A percentile compares a stretch with the other conserved stretches of the same genome.
phyloP scores from a whole-genome alignment of 1,140 invertebrate genomes.

The Pseudomyrmex gracilis region DNA sequence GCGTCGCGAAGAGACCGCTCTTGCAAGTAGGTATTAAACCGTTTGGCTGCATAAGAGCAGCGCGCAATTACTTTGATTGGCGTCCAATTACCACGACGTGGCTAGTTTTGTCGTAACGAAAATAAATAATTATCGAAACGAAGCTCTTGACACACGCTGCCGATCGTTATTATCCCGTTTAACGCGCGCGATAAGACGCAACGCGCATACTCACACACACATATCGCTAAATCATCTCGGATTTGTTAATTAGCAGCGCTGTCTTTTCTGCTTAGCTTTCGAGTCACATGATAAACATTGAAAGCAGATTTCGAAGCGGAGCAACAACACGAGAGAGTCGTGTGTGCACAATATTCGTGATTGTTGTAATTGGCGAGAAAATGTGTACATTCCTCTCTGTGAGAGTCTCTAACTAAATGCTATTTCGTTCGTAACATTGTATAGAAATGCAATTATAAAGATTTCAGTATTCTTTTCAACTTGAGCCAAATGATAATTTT shows the following conservation, averaged over 20 bases:
- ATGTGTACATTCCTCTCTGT: neutral
- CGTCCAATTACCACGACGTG: constrained; percentile 42
- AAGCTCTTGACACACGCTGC: constrained; percentile 5
- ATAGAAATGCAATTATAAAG: too few species aligned
- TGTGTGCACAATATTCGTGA: constrained; percentile 8
- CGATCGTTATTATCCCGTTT: constrained; percentile 23
- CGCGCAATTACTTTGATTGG: constrained; percentile 55
- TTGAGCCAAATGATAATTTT: too few species aligned
- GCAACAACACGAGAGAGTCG: constrained; percentile 17
- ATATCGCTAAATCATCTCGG: constrained; percentile 17
- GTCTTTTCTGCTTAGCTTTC: constrained; percentile 14
- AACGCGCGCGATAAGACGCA: constrained; percentile 6
- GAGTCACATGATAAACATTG: constrained; percentile 11
- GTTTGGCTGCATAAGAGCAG: neutral
- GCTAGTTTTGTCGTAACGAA: constrained; percentile 50
- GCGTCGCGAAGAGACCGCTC: constrained; percentile 17
- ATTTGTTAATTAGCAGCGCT: constrained; percentile 49
- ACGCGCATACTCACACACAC: neutral
- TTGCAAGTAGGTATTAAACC: neutral
- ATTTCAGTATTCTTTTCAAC: neutral
- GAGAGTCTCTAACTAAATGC: too few species aligned
- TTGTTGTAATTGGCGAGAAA: constrained; percentile 1
- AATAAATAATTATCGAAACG: constrained; percentile 55
- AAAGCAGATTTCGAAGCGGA: constrained; percentile 20
- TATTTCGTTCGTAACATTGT: too few species aligned